Evolutionary conservation across 2,888 invertebrate species (phyloP), one percentile per base, ranked within the genome.

Genomic region (Tachina grossa): DNA sequence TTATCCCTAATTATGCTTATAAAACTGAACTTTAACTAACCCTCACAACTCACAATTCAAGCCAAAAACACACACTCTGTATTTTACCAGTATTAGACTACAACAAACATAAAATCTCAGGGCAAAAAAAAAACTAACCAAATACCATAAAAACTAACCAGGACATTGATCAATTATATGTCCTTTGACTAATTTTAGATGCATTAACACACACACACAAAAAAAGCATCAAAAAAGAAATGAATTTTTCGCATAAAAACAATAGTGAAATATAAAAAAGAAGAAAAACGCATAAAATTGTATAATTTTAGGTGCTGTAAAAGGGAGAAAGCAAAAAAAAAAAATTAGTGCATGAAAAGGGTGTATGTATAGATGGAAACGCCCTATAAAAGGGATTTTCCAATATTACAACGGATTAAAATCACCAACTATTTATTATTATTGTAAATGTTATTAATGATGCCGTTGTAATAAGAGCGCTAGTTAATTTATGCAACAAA

Each of bases 111-210:
- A n/a, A 76, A 68, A 68, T 59, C 51, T 53, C 49, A 53, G 31
- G 11, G n/a, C 45, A n/a, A 41, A 63, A 49, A 13, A 3, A 19
- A 49, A 51, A 16, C 9, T n/a, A 31, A 31, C 31, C 5, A 68
- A 63, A 63, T 13, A 2, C 2, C 11, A 55, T 16, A 47, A 45
- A 45, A 76, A 57, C 45, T 57, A 49, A 61, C 2, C 22, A 55
- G 49, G 41, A 77, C 19, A 51, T 57, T 51, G 49, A 68, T 55
- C 51, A 69, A 69, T 61, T 31, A 51, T 11, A 61, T 45, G 69
- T 51, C 69, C 59, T 69, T 78, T 43, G 2, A 57, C 57, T 55
- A 77, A 66, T 76, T 66, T 77, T 22, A 57, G 49, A 77, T 47
- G 11, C 9, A 63, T 49, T 41, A 41, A 74, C 61, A 49, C 9